Base-by-base conservation (phyloP, 2,113 vertebrate species). In the Bettongia penicillata region DNA sequence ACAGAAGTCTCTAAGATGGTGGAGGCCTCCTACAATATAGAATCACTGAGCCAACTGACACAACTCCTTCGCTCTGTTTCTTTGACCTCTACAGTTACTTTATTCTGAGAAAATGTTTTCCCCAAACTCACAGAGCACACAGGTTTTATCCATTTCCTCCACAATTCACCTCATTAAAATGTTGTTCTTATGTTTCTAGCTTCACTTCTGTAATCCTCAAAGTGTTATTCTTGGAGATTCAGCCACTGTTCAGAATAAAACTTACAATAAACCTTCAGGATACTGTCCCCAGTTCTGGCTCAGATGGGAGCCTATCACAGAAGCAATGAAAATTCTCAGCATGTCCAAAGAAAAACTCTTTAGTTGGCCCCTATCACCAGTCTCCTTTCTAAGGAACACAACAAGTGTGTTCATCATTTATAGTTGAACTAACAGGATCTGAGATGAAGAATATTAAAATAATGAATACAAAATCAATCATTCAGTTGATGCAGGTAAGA, bases 381-480 rank as follows among this genome's bases (percentile, higher is more conserved):
- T 53, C 68, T 51, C 53, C 52, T 26, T 95, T 61, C 89, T 53
- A 51, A 47, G 90, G 31, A 93, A 26, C 12, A 93, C 25, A 91
- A 37, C 89, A 89, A 94, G 37, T n/a, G 37, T 51, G 48, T 91
- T 37, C 90, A 53, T 43, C 51, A 84, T 91, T 94, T 91, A 31
- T 12, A 91, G 52, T 93, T 55, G 68, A 96, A 91, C 89, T 26
- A 92, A 68, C 0, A 26, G 26, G 12, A 93, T 93, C 53, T 48
- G 49, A 91, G 94, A 53, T 84, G 23, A 50, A 89, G 51, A 91
- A n/a, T 91, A 95, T 96, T 94, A 95, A 95, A 90, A 53, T 48
- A 93, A 94, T 92, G 95, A 28, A 7, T 68, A 84, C 16, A 91
- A 89, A 19, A 93, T 50, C 51, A 48, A 51, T 93, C 19, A 94